Conservation (phyloP, 64 coral and sea anemone genomes). For the Anthopleura sola region DNA sequence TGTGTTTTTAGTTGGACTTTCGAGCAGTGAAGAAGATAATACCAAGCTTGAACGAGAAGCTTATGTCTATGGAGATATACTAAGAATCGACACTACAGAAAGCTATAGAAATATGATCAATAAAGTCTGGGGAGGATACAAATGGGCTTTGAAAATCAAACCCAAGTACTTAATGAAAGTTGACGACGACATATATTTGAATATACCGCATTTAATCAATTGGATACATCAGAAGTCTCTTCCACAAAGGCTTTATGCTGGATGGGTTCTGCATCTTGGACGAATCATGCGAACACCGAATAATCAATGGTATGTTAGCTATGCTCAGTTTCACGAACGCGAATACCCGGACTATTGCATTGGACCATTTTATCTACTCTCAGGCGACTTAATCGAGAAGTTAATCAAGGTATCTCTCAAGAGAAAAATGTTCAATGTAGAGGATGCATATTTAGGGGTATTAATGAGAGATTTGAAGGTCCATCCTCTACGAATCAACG, state of each 20-base stretch:
- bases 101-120: slow-evolving; percentile 11
- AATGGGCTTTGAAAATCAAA: slow-evolving; percentile 8
- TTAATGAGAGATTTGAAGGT: slow-evolving; percentile 19
- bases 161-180: slow-evolving; percentile 26
- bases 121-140: slow-evolving; percentile 1
- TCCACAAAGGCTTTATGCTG: slow-evolving; percentile 30
- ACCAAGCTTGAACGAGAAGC: neutral
- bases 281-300: neutral
- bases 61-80: slow-evolving; percentile 5
- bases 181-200: slow-evolving; percentile 45
- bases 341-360: slow-evolving; percentile 30
- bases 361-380: slow-evolving; percentile 41
- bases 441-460: slow-evolving; percentile 39
- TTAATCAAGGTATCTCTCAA: neutral
- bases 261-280: neutral
- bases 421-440: slow-evolving; percentile 5
- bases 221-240: slow-evolving; percentile 22
- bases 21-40: neutral
- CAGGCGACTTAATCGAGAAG: slow-evolving; percentile 14
- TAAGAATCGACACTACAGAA: slow-evolving; percentile 7
- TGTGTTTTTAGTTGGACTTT: neutral
- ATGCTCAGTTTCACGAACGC: slow-evolving; percentile 21
- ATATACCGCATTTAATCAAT: slow-evolving; percentile 21
- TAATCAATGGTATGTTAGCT: slow-evolving; percentile 15
- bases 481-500: neutral